Base-by-base conservation (phyloP, 2,888 invertebrate species). In the Listrodromus nycthemerus region DNA sequence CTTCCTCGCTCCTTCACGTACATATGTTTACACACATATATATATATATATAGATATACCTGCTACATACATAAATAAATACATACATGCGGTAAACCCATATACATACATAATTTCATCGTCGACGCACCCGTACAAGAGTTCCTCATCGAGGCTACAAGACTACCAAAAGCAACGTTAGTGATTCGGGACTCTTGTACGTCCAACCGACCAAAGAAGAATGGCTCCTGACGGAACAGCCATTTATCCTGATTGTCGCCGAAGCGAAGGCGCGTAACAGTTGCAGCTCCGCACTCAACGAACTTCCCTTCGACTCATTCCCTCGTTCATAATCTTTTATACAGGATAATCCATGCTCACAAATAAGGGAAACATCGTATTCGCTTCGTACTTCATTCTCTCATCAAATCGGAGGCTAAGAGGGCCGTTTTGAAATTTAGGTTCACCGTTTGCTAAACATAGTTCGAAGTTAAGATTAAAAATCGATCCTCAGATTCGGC, bases 161-260 rank as follows among this genome's bases (percentile, higher is more conserved):
- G 69, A 78, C 61, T 78, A 65, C 70, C 65, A 71, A 45, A 52
- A 50, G 70, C 45, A 4, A 16, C 45, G 4, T n/a, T 4, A 27
- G 58, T 21, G 27, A 41, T 50, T 69, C 30, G 45, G 69, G 4
- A 21, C 69, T 33, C 58, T 73, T 65, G n/a, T 65, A 50, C 30
- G 48, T 45, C 83, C 65, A 76, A 55, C 69, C 69, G 21, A 33
- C 79, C 85, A 83, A 89, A 88, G 87, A 89, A 87, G 84, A 89
- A 90, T 88, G 87, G 86, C 86, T 87, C 85, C 81, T 71, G 61
- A 75, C 79, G 85, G 86, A 89, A 85, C 88, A 86, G 87, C 90
- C 90, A 91, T 91, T 90, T 89, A 91, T 91, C 85, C 88, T 90
- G 89, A 91, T 91, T 90, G 90, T 91, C 91, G 89, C 89, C 88